Conservation (phyloP, 2,113 vertebrate genomes). For the Corvus cornix region DNA sequence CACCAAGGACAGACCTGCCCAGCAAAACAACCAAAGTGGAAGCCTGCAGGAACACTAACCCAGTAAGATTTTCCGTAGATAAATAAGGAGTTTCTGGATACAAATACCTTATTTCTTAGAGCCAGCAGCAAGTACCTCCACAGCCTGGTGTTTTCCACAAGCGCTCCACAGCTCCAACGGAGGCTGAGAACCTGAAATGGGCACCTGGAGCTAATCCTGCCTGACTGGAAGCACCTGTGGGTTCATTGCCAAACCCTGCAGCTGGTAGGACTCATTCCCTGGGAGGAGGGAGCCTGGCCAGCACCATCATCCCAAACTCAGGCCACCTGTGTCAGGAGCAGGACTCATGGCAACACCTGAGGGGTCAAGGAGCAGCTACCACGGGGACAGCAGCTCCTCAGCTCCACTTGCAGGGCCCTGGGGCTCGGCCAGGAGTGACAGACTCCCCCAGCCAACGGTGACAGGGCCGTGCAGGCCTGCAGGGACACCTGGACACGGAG, state of each 20-base stretch:
- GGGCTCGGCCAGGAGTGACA: not conserved
- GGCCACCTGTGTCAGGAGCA: not conserved
- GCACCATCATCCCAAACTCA: fast-evolving
- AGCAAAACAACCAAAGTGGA: not conserved
- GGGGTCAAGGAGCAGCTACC: not conserved
- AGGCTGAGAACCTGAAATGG: fast-evolving
- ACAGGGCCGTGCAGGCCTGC: not conserved
- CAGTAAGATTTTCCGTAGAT: fast-evolving
- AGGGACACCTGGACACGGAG: not conserved
- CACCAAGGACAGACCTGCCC: not conserved
- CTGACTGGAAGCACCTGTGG: not conserved
- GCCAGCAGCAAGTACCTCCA: fast-evolving
- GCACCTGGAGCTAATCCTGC: fast-evolving
- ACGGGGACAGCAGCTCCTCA: not conserved
- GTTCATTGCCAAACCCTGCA: fast-evolving
- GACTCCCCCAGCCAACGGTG: fast-evolving
- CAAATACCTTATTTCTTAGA: not conserved
- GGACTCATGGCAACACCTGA: not conserved
- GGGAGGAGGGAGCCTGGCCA: not conserved
- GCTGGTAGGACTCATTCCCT: not conserved
- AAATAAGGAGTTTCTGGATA: not conserved
- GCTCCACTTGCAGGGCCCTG: fast-evolving
- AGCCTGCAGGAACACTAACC: fast-evolving
- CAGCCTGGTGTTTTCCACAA: fast-evolving
- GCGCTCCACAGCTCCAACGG: fast-evolving